Conservation (phyloP, 2,113 vertebrate genomes). For the Oenanthe melanoleuca region DNA sequence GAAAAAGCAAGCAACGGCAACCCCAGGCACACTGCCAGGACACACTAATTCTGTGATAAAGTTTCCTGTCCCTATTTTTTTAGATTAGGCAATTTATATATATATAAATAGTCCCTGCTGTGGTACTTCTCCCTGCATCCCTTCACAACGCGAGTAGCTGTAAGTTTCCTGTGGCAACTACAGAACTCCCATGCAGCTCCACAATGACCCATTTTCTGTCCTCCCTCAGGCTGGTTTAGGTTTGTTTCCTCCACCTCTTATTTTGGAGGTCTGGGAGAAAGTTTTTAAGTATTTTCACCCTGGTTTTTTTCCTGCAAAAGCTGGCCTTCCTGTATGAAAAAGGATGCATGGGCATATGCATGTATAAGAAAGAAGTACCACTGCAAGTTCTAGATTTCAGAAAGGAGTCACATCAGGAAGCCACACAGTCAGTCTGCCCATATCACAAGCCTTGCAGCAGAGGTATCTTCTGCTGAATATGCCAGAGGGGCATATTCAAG, state of each 20-base stretch:
- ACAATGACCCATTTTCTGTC: neutral
- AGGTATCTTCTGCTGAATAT: fast-evolving
- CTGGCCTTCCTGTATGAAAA: neutral
- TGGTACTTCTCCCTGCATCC: neutral
- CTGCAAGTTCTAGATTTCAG: neutral
- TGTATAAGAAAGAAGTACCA: neutral
- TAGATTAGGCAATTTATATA: neutral
- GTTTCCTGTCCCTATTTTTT: neutral
- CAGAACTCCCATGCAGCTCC: neutral
- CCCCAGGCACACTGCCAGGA: neutral
- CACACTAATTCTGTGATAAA: neutral
- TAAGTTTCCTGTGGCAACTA: neutral
- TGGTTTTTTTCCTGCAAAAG: neutral
- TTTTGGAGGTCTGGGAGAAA: neutral
- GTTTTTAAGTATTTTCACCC: neutral
- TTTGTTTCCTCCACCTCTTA: neutral
- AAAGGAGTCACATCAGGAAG: neutral
- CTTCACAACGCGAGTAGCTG: neutral
- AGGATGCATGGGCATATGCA: fast-evolving
- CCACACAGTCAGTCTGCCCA: neutral
- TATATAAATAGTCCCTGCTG: neutral
- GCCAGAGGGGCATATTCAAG: neutral
- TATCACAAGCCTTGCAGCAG: neutral
- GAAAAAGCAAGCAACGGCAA: neutral
- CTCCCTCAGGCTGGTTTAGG: neutral